Evolutionary conservation across 2,113 vertebrate species (phyloP).

Genomic region (Pluvianellus socialis): DNA sequence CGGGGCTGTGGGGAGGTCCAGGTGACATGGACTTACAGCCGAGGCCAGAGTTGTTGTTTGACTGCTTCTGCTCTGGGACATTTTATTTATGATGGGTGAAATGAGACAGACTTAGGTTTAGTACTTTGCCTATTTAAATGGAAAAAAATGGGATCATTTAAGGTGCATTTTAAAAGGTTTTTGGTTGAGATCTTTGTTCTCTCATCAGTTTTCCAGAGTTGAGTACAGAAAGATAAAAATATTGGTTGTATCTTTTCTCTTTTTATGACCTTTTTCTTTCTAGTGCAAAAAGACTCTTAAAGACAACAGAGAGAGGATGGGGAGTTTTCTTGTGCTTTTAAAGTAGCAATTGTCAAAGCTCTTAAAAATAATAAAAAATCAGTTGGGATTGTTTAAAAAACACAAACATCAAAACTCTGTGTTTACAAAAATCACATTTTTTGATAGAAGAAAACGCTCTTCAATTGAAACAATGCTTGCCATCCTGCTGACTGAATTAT

Average conservation of each 20-base stretch:
- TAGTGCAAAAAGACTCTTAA: background rate
- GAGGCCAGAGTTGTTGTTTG: background rate
- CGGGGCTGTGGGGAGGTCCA: background rate
- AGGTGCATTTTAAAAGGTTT: background rate
- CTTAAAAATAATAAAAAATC: background rate
- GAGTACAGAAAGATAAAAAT: background rate
- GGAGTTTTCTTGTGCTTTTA: background rate
- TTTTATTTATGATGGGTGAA: background rate
- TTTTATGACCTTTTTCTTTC: background rate
- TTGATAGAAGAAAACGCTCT: background rate
- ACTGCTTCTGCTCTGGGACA: background rate
- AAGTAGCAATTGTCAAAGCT: background rate
- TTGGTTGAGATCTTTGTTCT: background rate
- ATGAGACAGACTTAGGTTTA: background rate
- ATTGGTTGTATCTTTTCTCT: background rate
- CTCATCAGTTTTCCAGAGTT: background rate
- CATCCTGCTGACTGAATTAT: background rate
- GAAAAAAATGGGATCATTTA: background rate
- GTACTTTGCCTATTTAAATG: background rate
- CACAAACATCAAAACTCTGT: background rate
- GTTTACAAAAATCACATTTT: constrained; percentile 25
- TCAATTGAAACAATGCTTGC: constrained; percentile 36
- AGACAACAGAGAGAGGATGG: background rate
- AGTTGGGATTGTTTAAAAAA: background rate
- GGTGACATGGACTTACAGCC: background rate